Evolutionary conservation across 2,113 vertebrate genomes (phyloP), one percentile per base, ranked within the genome.

Genomic region (Coturnix japonica): DNA sequence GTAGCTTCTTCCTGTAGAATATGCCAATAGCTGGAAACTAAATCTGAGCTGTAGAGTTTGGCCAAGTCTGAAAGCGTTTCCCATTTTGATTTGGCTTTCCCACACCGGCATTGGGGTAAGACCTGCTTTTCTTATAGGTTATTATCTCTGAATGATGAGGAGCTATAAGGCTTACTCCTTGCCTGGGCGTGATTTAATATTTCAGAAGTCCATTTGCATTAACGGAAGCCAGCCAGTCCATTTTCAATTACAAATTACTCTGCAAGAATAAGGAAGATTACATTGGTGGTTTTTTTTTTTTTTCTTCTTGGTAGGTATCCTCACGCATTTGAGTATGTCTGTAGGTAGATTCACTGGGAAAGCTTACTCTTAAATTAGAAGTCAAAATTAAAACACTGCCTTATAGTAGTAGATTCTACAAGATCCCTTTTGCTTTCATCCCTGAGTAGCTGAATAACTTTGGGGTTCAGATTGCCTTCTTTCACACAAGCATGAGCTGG

Each of bases 111-210:
- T 72, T 72, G 74, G 87, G 56, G 25, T 66, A 43, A 87, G 79
- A 82, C 53, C 81, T 85, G 46, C 91, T 87, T 87, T 69, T 92
- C 89, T 91, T 43, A 17, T 1, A 92, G 92, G 72, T 92, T 82
- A 94, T 96, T 95, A 95, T 87, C 84, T 87, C 41, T 91, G 79
- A 94, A 80, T 96, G 87, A 95, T 94, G 79, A 94, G 87, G 86
- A 92, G 81, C 89, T 82, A 60, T 89, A 91, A 87, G 95, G 94
- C 92, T 96, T 87, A 64, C 89, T 95, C 80, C 94, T 95, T 83
- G 64, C 80, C 94, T 79, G 65, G 75, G 75, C 11, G 31, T 91
- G 93, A 80, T 91, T 96, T 89, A 95, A 91, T 96, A 93, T 96
- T 95, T 96, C 81, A 96, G 59, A 85, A 94, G 64, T 47, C 84